Evolutionary conservation across 2,888 invertebrate species (phyloP).

Genomic region (Masnerella sp.): DNA sequence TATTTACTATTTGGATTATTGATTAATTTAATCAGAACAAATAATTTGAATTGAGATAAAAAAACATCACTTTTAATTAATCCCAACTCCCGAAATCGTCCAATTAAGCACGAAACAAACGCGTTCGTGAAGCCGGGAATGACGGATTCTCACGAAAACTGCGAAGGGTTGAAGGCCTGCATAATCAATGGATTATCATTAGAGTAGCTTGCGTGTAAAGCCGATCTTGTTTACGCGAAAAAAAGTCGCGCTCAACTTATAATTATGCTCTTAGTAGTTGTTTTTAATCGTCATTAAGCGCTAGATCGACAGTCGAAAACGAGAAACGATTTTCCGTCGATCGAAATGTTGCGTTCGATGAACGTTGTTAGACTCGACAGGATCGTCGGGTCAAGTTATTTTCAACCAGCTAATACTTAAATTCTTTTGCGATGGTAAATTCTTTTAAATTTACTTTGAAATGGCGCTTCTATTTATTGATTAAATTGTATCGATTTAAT

Average conservation of each 20-base stretch:
- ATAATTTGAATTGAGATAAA: no score
- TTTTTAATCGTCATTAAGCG: conserved; percentile 6
- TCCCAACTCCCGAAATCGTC: background rate
- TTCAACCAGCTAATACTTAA: no score
- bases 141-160: conserved; percentile 41
- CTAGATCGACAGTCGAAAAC: background rate
- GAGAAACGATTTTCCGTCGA: background rate
- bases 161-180: conserved; percentile 25
- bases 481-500: no score
- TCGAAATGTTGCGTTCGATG: background rate
- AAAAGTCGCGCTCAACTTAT: conserved; percentile 7
- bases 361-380: no score
- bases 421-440: no score
- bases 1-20: no score
- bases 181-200: conserved; percentile 46
- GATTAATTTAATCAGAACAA: no score
- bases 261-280: conserved; percentile 14
- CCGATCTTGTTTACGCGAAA: conserved; percentile 9
- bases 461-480: no score
- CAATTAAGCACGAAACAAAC: conserved; percentile 1
- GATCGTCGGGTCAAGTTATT: no score
- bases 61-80: no score
- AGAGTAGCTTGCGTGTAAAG: conserved; percentile 31
- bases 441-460: no score
- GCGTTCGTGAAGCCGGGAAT: conserved; percentile 4